Conservation (phyloP, 2,113 vertebrate genomes). For the Muntiacus muntjak region DNA sequence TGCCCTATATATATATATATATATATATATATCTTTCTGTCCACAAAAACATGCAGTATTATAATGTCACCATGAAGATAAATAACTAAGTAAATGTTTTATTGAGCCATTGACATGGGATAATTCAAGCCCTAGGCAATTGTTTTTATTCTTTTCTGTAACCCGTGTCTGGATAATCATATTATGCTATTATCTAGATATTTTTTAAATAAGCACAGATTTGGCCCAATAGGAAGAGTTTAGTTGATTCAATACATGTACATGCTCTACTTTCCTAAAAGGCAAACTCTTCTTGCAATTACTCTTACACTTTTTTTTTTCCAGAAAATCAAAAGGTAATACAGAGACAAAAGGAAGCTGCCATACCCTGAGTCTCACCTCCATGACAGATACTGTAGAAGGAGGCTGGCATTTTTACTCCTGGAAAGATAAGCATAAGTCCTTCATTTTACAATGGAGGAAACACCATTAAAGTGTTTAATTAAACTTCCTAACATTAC, state of each 20-base stretch:
- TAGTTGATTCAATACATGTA: not conserved
- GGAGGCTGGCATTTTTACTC: not conserved
- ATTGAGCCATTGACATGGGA: not conserved
- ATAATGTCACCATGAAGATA: not conserved
- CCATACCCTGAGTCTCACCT: fast-evolving
- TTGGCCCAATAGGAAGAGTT: not conserved
- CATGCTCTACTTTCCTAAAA: not conserved
- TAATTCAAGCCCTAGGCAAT: not conserved
- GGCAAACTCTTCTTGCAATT: not conserved
- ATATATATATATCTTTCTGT: not conserved
- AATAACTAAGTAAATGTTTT: not conserved
- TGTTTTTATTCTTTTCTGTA: not conserved
- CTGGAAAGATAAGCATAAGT: not conserved
- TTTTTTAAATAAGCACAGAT: not conserved
- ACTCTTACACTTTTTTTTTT: not conserved
- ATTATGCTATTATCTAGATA: not conserved
- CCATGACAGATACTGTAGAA: fast-evolving
- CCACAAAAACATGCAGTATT: not conserved
- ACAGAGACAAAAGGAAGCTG: not conserved
- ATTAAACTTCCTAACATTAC: not conserved
- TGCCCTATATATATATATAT: not conserved
- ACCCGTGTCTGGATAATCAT: not conserved
- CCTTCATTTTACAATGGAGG: not conserved
- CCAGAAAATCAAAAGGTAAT: not conserved
- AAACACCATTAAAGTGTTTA: not conserved